Percentiles rank a stretch among this genome's conserved stretches.
These are phyloP conservation scores for Stomatorhinus walkeri DNA, from an alignment of 2,797 vertebrate genomes.

Conservation along the genomic window DNA sequence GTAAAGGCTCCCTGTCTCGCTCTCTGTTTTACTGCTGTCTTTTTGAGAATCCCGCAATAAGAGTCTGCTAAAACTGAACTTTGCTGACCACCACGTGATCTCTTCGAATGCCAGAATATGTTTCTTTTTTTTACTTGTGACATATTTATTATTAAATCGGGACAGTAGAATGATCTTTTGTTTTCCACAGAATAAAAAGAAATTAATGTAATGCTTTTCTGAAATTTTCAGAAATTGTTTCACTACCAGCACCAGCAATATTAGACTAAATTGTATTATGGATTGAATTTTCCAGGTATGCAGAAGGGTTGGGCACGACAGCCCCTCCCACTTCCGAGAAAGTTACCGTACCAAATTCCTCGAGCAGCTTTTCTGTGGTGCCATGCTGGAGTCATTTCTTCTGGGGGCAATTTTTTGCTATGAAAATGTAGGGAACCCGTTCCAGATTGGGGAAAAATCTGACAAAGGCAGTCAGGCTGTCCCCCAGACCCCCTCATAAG, in stretches of 20 bases:
- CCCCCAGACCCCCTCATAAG: neutral
- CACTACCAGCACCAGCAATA: neutral
- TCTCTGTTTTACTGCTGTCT: neutral
- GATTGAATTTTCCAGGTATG: neutral
- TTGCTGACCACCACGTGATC: neutral
- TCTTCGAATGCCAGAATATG: neutral
- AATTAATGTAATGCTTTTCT: neutral
- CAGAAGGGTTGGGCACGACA: neutral
- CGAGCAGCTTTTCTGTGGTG: neutral
- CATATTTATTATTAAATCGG: neutral
- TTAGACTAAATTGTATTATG: neutral
- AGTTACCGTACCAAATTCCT: neutral
- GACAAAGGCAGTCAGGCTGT: neutral
- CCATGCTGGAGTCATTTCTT: neutral
- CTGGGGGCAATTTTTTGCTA: neutral
- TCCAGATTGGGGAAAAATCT: neutral
- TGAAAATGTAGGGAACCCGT: neutral
- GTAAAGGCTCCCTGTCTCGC: neutral
- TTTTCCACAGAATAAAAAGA: neutral
- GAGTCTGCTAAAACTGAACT: neutral
- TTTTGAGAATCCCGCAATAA: neutral
- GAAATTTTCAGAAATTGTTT: neutral
- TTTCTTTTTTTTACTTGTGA: neutral
- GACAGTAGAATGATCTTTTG: neutral
- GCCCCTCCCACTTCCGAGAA: neutral